A percentile compares a stretch with the other conserved stretches of the same genome.
Conservation (phyloP, 2,113 vertebrate genomes). For the Circaetus gallicus region DNA sequence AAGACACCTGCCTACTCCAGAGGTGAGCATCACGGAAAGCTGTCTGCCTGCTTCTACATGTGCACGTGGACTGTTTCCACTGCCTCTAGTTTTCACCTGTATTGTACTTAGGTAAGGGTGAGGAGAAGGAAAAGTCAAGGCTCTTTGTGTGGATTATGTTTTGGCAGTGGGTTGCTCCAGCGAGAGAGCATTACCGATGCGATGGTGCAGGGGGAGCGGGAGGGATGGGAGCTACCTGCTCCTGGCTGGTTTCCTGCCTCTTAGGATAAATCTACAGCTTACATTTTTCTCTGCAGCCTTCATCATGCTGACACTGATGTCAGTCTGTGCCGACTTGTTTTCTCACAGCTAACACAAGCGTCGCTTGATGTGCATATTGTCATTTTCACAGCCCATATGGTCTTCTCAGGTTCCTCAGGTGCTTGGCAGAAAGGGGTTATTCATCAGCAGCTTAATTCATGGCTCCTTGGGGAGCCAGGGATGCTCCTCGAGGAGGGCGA, state of each 20-base stretch:
- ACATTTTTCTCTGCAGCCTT: neutral
- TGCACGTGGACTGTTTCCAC: fast-evolving
- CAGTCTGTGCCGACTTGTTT: neutral
- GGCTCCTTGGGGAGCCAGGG: neutral
- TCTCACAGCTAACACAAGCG: neutral
- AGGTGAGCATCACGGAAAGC: fast-evolving
- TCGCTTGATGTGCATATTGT: neutral
- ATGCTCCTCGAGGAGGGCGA: neutral
- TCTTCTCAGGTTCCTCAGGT: constrained; percentile 33
- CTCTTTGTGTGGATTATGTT: fast-evolving
- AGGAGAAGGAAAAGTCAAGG: neutral
- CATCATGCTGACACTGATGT: neutral
- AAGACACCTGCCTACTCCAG: neutral
- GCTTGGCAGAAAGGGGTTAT: neutral
- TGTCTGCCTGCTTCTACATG: neutral
- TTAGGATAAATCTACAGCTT: neutral
- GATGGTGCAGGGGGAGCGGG: neutral
- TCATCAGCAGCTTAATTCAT: neutral
- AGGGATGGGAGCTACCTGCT: neutral
- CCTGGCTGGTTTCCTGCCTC: neutral
- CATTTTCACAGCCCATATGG: constrained; percentile 37
- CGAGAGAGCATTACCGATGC: neutral
- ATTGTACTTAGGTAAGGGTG: neutral
- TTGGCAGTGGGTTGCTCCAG: neutral
- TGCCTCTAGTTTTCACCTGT: neutral